These are phyloP conservation scores for Pollenia angustigena DNA, from an alignment of 2,888 invertebrate genomes.

Conservation along the genomic window DNA sequence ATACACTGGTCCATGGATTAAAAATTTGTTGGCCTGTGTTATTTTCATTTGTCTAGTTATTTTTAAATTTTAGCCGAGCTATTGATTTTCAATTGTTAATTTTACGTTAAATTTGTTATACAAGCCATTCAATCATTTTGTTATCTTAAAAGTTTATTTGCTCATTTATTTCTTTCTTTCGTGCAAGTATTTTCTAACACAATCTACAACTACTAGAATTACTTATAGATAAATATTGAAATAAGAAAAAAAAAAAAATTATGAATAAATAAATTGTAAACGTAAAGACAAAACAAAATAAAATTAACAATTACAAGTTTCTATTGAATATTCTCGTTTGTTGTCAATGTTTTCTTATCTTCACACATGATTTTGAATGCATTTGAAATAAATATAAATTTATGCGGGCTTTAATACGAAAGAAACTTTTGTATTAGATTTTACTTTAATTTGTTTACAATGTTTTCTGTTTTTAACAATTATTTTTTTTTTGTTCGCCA, in stretches of 20 bases:
- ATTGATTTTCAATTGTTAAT: conserved; percentile 44
- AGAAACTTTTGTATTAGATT: background rate
- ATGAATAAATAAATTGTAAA: background rate
- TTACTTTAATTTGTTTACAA: conserved; percentile 2
- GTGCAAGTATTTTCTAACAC: background rate
- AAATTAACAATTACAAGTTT: background rate
- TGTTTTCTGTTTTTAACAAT: background rate
- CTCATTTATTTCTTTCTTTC: background rate
- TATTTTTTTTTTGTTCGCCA: background rate
- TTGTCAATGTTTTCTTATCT: conserved; percentile 20
- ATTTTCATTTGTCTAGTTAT: background rate
- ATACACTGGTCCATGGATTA: no score
- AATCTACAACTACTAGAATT: background rate
- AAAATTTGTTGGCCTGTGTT: background rate
- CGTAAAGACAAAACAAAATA: conserved; percentile 12
- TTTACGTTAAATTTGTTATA: conserved; percentile 31
- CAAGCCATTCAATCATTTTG: conserved; percentile 37
- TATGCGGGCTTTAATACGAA: background rate
- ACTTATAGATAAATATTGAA: background rate
- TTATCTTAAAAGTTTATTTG: background rate
- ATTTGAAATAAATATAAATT: conserved; percentile 19
- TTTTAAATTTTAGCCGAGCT: background rate
- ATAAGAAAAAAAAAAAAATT: background rate
- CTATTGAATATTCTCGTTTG: background rate
- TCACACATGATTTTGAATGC: background rate